Evolutionary conservation across 2,797 vertebrate genomes (phyloP), one percentile per base, ranked within the genome.

Genomic region (Periophthalmus magnuspinnatus): DNA sequence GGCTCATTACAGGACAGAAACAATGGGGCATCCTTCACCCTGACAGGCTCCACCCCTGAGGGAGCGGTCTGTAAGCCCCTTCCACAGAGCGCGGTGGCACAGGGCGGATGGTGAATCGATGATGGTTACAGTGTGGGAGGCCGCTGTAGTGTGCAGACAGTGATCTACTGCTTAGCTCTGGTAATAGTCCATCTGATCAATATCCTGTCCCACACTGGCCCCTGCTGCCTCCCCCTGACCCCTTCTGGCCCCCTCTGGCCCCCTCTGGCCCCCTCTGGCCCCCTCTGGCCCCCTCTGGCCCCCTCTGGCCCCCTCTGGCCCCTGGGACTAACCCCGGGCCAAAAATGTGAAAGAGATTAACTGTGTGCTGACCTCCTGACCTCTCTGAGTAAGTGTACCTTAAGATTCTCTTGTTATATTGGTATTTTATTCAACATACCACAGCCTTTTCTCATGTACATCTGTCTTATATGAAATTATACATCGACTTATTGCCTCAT

Each of bases 151-250:
- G 28, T 78, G 84, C 80, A 81, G 90, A 89, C 90, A 92, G 86
- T 93, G 93, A 93, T 90, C 91, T 93, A 93, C 91, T 92, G 89
- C 88, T 81, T 83, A 78, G 82, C 88, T 86, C 89, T 91, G 90
- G 89, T 93, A 92, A 93, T 93, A 92, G 92, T 90, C 81, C 64
- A 14, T 68, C 89, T 93, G 90, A 94, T 93, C 93, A 93, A 93
- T 94, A 92, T 90, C 88, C 84, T 88, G 87, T 89, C 89, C 76
- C 90, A 79, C 83, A 28, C 68, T n/a, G n/a, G n/a, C n/a, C n/a
- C n/a, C n/a, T n/a, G n/a, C n/a, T n/a, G n/a, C n/a, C n/a, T n/a
- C n/a, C n/a, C n/a, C n/a, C n/a, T n/a, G n/a, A n/a, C n/a, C n/a
- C n/a, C n/a, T n/a, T n/a, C n/a, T n/a, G n/a, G n/a, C n/a, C n/a